Evolutionary conservation across 2,113 vertebrate genomes (phyloP), one percentile per base, ranked within the genome.

Genomic region (Piprites chloris): DNA sequence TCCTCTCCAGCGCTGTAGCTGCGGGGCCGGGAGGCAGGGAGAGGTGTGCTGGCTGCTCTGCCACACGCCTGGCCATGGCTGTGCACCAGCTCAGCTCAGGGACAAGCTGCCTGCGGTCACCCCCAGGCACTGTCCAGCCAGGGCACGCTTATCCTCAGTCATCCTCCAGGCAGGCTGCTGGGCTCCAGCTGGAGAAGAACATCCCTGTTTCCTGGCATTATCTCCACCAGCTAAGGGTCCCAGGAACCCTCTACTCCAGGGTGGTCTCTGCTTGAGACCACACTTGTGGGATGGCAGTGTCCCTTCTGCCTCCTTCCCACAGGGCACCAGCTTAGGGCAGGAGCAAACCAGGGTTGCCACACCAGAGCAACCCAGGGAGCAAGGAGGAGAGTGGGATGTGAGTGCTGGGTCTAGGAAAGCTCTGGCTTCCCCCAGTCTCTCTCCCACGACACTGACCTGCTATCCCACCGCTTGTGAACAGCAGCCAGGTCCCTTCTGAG

Each of bases 271-370:
- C 9, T 49, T 66, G 14, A 46, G 65, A 63, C 24, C 47, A 37
- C 2, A 4, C 4, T 4, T 3, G 2, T 0, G 2, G 42, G 50
- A 37, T 6, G 5, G 28, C 32, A 24, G 12, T 81, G 46, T 12
- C 18, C 27, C 17, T 68, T 63, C 53, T 37, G 32, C n/a, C 42
- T 46, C 4, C 69, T 82, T 85, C 14, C 46, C 4, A 0, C 14
- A 42, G 24, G 12, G 42, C 12, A 23, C 41, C 0, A 1, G 26
- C 11, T 85, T 79, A 52, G 14, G 24, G 53, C 22, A 83, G 53
- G 20, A 91, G 17, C 12, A 49, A 68, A 61, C 19, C 0, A 1
- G 8, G 23, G 14, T 12, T 61, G 44, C 11, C 33, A 9, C 5
- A 61, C 5, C 44, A 61, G 32, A 50, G 39, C 14, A 46, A 76